Base-by-base conservation (phyloP, 1,140 invertebrate species). In the Colletes gigas region DNA sequence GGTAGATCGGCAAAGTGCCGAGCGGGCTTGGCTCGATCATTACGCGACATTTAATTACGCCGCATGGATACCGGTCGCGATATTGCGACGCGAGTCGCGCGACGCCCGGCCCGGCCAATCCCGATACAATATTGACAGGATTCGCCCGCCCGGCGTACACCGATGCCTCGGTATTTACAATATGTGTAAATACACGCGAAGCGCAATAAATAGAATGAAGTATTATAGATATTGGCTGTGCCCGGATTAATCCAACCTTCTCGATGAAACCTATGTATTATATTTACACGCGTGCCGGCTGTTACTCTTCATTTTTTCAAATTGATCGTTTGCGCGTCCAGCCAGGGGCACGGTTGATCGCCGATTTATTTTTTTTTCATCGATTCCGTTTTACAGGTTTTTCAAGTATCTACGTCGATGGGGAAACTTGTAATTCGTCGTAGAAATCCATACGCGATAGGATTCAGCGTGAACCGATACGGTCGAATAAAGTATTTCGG, bases 11-110 rank as follows among this genome's bases (percentile, higher is more conserved):
- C 15, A 0, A 39, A 10, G 7, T 19, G n/a, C 41, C 54, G 19
- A 57, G 21, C 9, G 66, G 66, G 4, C 12, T 14, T 60, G 69
- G 66, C 65, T 77, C 75, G 69, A 78, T 78, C 67, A 70, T 78
- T 62, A 62, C 75, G 59, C 75, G 75, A 78, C 75, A 78, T 78
- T 78, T 78, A 78, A 78, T 78, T 78, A 78, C 76, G 47, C 7
- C 19, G 63, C 55, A 70, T 70, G 55, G 57, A 78, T 54, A 59
- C n/a, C 55, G 44, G 47, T 41, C 14, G 47, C 67, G 67, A 78
- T 78, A 78, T 78, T 71, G 67, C 76, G 67, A 71, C 41, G 21
- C 75, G 63, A 19, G 74, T 59, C 74, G 63, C 74, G 63, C 63
- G 63, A 57, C 74, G 52, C 75, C 14, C 39, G 50, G 52, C 75